Conservation (phyloP, 2,888 invertebrate genomes). For the Norana najaformis region DNA sequence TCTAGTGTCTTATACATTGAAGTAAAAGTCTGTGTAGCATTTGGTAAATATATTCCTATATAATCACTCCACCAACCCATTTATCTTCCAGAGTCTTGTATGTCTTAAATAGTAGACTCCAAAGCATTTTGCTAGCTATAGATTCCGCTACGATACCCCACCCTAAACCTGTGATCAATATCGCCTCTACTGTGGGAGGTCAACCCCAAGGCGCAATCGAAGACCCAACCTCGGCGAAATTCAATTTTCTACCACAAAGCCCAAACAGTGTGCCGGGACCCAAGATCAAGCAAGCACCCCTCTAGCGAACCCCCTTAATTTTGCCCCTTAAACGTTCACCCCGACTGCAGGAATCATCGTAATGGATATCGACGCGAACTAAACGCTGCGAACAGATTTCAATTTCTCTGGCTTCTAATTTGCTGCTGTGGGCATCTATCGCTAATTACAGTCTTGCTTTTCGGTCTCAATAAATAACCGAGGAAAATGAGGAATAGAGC, state of each 20-base stretch:
- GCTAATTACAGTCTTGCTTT: background rate
- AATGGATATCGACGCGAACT: background rate
- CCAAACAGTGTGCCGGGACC: background rate
- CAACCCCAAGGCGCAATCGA: background rate
- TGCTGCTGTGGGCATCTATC: background rate
- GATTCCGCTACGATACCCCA: background rate
- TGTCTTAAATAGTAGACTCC: background rate
- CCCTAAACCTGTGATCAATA: background rate
- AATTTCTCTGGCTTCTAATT: constrained; percentile 13
- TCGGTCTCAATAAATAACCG: background rate
- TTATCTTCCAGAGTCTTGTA: background rate
- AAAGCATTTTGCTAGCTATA: background rate
- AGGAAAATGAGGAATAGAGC: background rate
- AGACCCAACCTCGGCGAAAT: background rate
- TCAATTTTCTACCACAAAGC: background rate
- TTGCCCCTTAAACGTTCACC: background rate
- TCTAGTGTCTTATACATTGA: no score
- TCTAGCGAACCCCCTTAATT: background rate
- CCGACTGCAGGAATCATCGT: background rate
- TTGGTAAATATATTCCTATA: background rate
- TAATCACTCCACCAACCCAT: background rate
- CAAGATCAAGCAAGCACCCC: constrained; percentile 13
- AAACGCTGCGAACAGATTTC: background rate
- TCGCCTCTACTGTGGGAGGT: background rate
- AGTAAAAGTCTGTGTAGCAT: no score